A percentile compares a stretch with the other conserved stretches of the same genome.
Evolutionary conservation across 2,797 vertebrate species (phyloP).

Genomic region (Scyliorhinus canicula): DNA sequence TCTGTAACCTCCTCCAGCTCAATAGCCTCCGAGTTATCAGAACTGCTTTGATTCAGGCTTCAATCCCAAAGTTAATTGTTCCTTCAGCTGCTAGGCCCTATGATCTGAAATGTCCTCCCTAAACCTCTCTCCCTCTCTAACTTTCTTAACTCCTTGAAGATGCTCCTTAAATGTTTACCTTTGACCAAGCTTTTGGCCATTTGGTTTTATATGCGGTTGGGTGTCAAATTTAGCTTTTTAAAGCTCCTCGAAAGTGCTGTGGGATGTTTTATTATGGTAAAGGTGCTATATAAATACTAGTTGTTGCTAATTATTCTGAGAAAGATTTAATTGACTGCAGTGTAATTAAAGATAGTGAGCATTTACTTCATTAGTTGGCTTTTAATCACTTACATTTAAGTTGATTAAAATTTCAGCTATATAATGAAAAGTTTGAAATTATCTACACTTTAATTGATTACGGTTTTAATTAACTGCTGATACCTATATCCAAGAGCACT

Average conservation of each 20-base stretch:
- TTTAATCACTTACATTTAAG: conserved; percentile 33
- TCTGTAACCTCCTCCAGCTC: no score
- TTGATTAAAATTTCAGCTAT: conserved; percentile 31
- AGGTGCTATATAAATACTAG: not conserved
- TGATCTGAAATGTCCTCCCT: no score
- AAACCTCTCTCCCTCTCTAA: no score
- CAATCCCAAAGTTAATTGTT: no score
- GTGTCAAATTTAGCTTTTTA: not conserved
- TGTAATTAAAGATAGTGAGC: conserved; percentile 34
- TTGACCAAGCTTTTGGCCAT: not conserved
- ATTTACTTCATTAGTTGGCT: conserved; percentile 31
- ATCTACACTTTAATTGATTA: conserved; percentile 34
- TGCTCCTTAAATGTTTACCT: no score
- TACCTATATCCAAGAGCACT: conserved; percentile 27
- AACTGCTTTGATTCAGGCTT: no score
- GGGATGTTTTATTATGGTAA: not conserved
- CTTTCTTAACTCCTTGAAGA: no score
- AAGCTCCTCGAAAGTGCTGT: not conserved
- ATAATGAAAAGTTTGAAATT: conserved; percentile 30
- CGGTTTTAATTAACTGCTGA: conserved; percentile 29
- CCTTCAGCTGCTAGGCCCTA: no score
- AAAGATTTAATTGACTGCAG: not conserved
- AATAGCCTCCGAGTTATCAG: no score
- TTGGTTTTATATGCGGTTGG: not conserved
- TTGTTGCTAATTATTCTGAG: conserved; percentile 11